phyloP scores from a whole-genome alignment of 2,888 invertebrate species.

The Escarpia spicata region DNA sequence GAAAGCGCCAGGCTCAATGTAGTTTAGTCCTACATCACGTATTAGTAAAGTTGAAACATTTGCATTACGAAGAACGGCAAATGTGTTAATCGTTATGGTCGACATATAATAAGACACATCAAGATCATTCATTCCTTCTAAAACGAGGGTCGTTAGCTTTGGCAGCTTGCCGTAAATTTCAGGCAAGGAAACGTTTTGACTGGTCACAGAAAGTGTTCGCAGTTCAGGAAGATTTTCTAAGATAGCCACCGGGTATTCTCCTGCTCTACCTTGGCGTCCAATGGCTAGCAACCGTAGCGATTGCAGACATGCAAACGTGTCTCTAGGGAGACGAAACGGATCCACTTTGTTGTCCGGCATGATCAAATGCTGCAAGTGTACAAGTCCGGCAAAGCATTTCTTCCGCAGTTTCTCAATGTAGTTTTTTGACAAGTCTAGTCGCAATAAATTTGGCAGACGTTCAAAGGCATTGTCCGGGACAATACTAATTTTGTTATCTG shows the following conservation, averaged over 20 bases:
- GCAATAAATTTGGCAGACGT: not conserved
- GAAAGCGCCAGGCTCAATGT: not conserved
- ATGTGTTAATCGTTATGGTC: not conserved
- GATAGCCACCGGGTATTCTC: too few species aligned
- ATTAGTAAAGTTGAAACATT: not conserved
- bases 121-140: too few species aligned
- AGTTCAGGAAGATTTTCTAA: too few species aligned
- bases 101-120: too few species aligned
- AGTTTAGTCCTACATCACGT: not conserved
- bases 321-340: not conserved
- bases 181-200: too few species aligned
- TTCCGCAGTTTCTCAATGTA: not conserved
- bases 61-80: not conserved
- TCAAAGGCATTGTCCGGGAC: not conserved
- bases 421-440: not conserved
- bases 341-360: not conserved
- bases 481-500: not conserved
- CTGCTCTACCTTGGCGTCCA: too few species aligned
- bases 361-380: not conserved
- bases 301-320: too few species aligned
- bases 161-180: too few species aligned
- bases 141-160: too few species aligned
- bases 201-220: too few species aligned
- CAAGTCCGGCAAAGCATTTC: not conserved
- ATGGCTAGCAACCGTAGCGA: too few species aligned